Conservation (phyloP, 2,888 invertebrate genomes). For the Brenthis hecate region DNA sequence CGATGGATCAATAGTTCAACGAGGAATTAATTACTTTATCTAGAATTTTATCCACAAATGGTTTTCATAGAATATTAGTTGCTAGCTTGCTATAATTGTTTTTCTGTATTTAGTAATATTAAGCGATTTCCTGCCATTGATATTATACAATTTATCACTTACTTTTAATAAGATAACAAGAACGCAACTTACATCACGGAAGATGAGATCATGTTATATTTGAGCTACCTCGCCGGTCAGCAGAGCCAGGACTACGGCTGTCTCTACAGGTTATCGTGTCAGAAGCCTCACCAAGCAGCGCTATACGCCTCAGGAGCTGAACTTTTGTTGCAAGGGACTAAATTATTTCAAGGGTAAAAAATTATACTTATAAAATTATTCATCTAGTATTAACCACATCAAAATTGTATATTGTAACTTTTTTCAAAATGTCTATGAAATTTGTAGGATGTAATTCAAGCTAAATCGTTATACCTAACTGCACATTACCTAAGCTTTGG, state of each 20-base stretch:
- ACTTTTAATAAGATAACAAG: constrained; percentile 59
- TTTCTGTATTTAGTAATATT: no score
- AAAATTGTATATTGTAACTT: no score
- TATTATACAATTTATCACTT: background rate
- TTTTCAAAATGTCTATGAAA: no score
- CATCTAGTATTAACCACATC: background rate
- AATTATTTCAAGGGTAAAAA: constrained; percentile 84
- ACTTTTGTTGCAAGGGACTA: constrained; percentile 86
- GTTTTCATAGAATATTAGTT: no score
- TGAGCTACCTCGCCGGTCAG: constrained; percentile 86
- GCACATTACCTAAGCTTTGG: no score
- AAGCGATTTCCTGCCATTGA: no score
- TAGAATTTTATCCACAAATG: no score
- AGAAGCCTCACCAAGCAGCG: constrained; percentile 86
- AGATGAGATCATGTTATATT: constrained; percentile 86
- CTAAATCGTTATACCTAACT: no score
- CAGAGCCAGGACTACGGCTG: constrained; percentile 86
- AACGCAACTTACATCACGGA: constrained; percentile 82
- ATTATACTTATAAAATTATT: background rate
- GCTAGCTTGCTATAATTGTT: no score
- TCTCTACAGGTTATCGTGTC: constrained; percentile 89
- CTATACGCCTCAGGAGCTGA: constrained; percentile 91
- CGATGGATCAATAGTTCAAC: no score
- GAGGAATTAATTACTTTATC: no score
- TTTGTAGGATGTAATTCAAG: no score